Base-by-base conservation (phyloP, 2,797 vertebrate genomes). In the Myotis planiceps region DNA sequence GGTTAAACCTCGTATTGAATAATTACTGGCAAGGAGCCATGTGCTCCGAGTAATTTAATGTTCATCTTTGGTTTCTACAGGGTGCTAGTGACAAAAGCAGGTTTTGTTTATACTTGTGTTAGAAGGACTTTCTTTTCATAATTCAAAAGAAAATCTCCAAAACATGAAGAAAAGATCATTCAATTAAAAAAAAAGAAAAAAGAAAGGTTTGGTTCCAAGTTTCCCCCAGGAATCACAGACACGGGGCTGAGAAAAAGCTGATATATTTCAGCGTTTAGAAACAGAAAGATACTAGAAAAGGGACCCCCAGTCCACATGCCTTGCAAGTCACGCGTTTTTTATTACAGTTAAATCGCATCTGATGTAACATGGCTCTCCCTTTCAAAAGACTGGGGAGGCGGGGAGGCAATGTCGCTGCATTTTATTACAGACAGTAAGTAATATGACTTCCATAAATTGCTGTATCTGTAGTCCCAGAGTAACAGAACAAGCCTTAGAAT, bases 1-100 rank as follows among this genome's bases (percentile, higher is more conserved):
- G 95, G 94, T 69, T 90, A 95, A 97, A 51, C 21, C 84, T 97
- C 76, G 34, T 65, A 83, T 78, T 89, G 95, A 98, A 95, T 96
- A 97, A 93, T 94, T 92, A 84, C 90, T 97, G 98, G 98, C 97
- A 95, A 94, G 90, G 87, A 94, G 98, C 98, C 98, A 98, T 87
- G 4, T 65, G 78, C 51, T 65, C 49, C n/a, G 78, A 86, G 81
- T 93, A 97, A 97, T 94, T 97, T 95, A 95, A 96, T 95, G 97
- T 72, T 96, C 97, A 97, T 96, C 97, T 97, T 97, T 91, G 91
- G 88, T 96, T 98, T 95, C 96, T 97, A 27, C 32, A 78, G 95
- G 94, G 97, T 98, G 97, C 95, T 96, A 84, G 76, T 97, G 97
- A 98, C 82, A 97, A 97, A 97, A 92, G 76, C 91, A 90, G 92